Evolutionary conservation across 2,888 invertebrate species (phyloP), one percentile per base, ranked within the genome.

Genomic region (Heliconius sara): DNA sequence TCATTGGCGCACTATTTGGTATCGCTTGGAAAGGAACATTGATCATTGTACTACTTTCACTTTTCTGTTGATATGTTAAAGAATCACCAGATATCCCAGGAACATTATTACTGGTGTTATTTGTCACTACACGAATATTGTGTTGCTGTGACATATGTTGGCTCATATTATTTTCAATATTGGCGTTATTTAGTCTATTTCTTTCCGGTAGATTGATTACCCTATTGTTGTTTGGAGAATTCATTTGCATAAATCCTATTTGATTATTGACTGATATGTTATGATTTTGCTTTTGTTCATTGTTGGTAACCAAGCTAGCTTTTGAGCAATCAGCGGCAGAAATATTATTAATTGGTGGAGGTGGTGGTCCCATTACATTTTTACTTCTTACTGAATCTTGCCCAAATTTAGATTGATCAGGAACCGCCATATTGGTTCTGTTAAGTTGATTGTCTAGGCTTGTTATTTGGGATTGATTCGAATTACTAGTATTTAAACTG

Each of bases 21-120:
- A 95, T 95, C 5, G 95, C 92, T 88, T 95, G 95, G 88, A 95
- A 95, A 0, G 95, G 95, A 52, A 95, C 94, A 84, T 95, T 95
- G 75, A 95, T 95, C 91, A 95, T 95, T 34, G 95, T 95, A 43
- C 92, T 92, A 76, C 87, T 92, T 86, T 95, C 95, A 78, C 85
- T 90, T 84, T 92, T 94, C 84, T 93, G 95, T 85, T 95, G 95
- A 86, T 93, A 95, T 19, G 91, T 85, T 78, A 94, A 83, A 30
- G 95, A 89, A 67, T 95, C 95, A 52, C 90, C 81, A 52, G 89
- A 85, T 34, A 93, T 91, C 10, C 90, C 89, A 34, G 90, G 83
- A 19, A 93, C 93, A 83, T 89, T 93, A 79, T 83, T 93, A 78
- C 86, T 93, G 63, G 82, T 88, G 80, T 91, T 94, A 83, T 94